Percentiles rank a stretch among this genome's conserved stretches.
Evolutionary conservation across 2,113 vertebrate species (phyloP).

Genomic region (Lamprotornis superbus): DNA sequence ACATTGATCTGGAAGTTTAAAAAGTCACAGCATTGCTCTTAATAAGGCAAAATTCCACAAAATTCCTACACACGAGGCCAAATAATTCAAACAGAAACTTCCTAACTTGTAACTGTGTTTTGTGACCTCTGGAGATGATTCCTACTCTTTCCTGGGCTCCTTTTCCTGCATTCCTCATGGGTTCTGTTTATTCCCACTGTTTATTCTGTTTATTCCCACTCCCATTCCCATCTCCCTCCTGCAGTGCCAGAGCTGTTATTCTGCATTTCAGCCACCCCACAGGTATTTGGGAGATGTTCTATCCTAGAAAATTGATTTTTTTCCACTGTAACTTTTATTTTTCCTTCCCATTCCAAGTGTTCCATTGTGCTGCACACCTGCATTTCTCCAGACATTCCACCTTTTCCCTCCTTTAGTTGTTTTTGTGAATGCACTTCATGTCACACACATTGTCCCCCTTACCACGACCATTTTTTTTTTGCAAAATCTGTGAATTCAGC

Average conservation of each 20-base stretch:
- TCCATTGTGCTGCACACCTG: background rate
- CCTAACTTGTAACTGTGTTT: background rate
- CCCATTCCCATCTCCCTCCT: background rate
- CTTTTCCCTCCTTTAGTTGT: background rate
- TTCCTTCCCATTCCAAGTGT: background rate
- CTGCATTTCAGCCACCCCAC: background rate
- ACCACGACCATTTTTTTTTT: fast-evolving
- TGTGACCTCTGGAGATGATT: background rate
- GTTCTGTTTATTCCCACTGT: background rate
- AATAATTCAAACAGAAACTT: background rate
- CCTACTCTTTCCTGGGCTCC: background rate
- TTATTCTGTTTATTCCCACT: background rate
- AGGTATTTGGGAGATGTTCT: background rate
- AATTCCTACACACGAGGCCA: background rate
- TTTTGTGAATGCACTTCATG: background rate
- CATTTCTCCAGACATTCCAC: background rate
- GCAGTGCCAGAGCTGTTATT: fast-evolving
- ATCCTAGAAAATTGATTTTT: background rate
- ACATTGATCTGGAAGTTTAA: background rate
- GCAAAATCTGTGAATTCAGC: background rate
- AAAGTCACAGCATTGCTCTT: background rate
- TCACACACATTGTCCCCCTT: fast-evolving
- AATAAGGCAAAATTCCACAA: background rate
- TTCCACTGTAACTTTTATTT: background rate
- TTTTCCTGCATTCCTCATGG: background rate